Conservation (phyloP, 1,140 invertebrate species). For the Sogatella furcifera region DNA sequence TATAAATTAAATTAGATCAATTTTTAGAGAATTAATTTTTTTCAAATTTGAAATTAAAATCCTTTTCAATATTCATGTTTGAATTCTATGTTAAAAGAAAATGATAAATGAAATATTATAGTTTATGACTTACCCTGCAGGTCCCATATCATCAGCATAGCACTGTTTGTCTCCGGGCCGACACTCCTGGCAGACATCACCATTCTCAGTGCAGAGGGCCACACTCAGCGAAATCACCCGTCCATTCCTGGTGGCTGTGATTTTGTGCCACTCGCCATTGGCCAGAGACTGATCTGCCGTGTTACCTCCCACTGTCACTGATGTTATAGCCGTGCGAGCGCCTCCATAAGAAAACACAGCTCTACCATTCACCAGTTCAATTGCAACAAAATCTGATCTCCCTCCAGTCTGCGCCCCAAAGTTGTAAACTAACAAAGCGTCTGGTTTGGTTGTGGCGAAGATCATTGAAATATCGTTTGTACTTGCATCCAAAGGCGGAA, state of each 20-base stretch:
- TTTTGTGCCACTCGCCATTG: conserved; percentile 82
- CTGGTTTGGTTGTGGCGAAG: conserved; percentile 79
- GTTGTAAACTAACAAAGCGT: conserved; percentile 81
- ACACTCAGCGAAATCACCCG: conserved; percentile 75
- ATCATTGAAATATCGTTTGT: conserved; percentile 85
- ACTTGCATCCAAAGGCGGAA: conserved; percentile 68
- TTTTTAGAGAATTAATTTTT: too few species aligned
- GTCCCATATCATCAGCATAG: conserved; percentile 73
- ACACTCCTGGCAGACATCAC: conserved; percentile 76
- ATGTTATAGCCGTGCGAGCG: conserved; percentile 71
- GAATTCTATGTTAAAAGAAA: too few species aligned
- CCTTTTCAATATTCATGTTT: too few species aligned
- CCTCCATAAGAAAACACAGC: conserved; percentile 84
- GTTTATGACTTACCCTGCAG: conserved; percentile 55
- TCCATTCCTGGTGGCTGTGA: conserved; percentile 82
- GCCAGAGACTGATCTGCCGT: conserved; percentile 47
- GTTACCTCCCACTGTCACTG: conserved; percentile 50
- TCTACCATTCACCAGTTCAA: conserved; percentile 73
- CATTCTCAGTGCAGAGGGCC: conserved; percentile 67
- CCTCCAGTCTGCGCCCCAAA: conserved; percentile 77
- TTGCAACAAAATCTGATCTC: conserved; percentile 81
- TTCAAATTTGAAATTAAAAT: too few species aligned
- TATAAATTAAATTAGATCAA: too few species aligned
- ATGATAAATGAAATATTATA: too few species aligned
- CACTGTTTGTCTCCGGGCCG: conserved; percentile 65